Evolutionary conservation across 2,113 vertebrate species (phyloP), one percentile per base, ranked within the genome.

Genomic region (Crotalus viridis): DNA sequence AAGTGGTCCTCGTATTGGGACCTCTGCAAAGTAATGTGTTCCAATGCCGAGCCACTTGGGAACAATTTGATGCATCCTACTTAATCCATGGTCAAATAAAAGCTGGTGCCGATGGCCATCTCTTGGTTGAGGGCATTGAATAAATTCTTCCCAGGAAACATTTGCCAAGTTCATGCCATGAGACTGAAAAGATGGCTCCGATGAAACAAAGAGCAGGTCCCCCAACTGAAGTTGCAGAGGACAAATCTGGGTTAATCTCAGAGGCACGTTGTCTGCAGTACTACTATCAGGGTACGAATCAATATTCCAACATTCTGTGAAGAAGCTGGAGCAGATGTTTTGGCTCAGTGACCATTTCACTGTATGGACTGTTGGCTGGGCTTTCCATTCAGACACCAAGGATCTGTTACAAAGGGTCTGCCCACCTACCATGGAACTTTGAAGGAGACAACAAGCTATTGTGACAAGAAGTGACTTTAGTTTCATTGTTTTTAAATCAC

Each of bases 221-320:
- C 98, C 98, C 13, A 97, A 61, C 10, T 99, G 98, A 95, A 99
- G 96, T 90, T 98, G 96, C 69, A 99, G 95, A 43, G 98, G 98
- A 89, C 98, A 99, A 93, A 99, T 97, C 93, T 98, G 98, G 64
- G 98, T 97, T 69, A 98, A 92, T 89, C 28, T 96, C 54, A 97
- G 91, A 59, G 64, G n/a, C 5, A 89, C 88, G n/a, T 95, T 94
- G 56, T 61, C 89, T 15, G 0, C 89, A 92, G 39, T 93, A 88
- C 87, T 92, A 22, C 33, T 90, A 85, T 55, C 48, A 87, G 85
- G 56, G 59, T 48, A 93, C 85, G 33, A 17, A 61, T 64, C 93
- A 91, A 93, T 93, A 85, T 93, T 94, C 98, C 97, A 98, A 93
- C 98, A 98, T 61, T 98, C 96, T 0, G 95, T 94, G 24, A 94